Conservation (phyloP, 1,140 invertebrate genomes). For the Pseudoatta argentina region DNA sequence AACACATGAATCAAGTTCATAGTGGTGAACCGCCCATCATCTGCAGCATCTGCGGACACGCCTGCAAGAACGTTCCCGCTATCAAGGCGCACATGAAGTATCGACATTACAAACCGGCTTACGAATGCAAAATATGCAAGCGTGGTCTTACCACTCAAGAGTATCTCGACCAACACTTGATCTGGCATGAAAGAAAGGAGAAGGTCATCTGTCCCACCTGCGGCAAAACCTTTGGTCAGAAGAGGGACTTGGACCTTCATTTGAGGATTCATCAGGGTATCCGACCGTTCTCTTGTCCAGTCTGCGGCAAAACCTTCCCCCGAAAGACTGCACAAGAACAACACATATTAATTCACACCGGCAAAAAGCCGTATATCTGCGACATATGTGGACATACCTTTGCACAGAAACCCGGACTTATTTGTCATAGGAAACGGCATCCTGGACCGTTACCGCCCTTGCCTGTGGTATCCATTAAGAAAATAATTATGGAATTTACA, state of each 20-base stretch:
- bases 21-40: constrained; percentile 78
- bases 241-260: constrained; percentile 89
- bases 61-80: constrained; percentile 82
- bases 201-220: constrained; percentile 84
- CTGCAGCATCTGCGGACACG: constrained; percentile 85
- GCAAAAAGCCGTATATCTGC: constrained; percentile 93
- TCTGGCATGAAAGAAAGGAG: constrained; percentile 87
- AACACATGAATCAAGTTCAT: constrained; percentile 72
- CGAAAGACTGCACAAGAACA: constrained; percentile 88
- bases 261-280: constrained; percentile 90
- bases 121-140: constrained; percentile 77
- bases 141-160: constrained; percentile 84
- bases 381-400: constrained; percentile 92
- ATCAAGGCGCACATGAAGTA: constrained; percentile 79
- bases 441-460: constrained; percentile 77
- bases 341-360: constrained; percentile 92
- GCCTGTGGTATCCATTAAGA: constrained; percentile 75
- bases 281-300: constrained; percentile 91
- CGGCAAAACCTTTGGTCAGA: constrained; percentile 85
- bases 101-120: constrained; percentile 75
- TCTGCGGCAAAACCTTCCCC: constrained; percentile 91
- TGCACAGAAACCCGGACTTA: constrained; percentile 88
- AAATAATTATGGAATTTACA: constrained; percentile 72
- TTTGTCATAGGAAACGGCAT: constrained; percentile 88
- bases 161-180: constrained; percentile 88